Evolutionary conservation across 92 coral and sea anemone species (phyloP).

Genomic region (Diadumene lineata): DNA sequence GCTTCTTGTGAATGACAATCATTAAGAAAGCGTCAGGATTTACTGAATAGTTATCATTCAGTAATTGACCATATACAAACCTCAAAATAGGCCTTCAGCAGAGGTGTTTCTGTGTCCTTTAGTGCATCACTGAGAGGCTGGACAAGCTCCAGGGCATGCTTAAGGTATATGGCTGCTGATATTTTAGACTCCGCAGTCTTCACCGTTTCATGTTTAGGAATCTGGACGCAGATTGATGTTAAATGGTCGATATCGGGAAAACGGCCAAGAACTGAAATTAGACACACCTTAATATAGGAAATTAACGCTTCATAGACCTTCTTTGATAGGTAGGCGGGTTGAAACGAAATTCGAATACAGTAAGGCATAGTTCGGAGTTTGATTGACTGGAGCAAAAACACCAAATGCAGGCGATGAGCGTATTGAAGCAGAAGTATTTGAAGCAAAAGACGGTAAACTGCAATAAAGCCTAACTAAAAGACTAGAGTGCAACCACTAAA

Average conservation of each 20-base stretch:
- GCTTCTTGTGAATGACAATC: too few species aligned
- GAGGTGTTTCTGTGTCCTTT: constrained; percentile 67
- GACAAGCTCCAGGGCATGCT: constrained; percentile 91
- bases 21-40: too few species aligned
- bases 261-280: constrained; percentile 68
- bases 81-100: constrained; percentile 87
- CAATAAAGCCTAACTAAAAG: too few species aligned
- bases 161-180: constrained; percentile 81
- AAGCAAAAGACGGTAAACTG: too few species aligned
- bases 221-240: constrained; percentile 92
- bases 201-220: constrained; percentile 93
- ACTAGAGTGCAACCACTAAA: too few species aligned
- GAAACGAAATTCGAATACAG: too few species aligned
- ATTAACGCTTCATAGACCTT: background rate
- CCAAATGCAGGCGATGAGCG: too few species aligned
- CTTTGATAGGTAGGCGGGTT: too few species aligned
- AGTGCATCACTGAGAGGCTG: constrained; percentile 82
- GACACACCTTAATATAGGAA: background rate
- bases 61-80: constrained; percentile 42
- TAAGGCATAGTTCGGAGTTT: too few species aligned
- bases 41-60: too few species aligned
- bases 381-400: too few species aligned
- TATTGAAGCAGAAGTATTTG: too few species aligned
- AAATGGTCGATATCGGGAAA: constrained; percentile 95
- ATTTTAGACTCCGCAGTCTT: constrained; percentile 99